These are phyloP conservation scores for Crypturellus tataupa DNA, from an alignment of 2,797 vertebrate genomes.

Conservation along the genomic window DNA sequence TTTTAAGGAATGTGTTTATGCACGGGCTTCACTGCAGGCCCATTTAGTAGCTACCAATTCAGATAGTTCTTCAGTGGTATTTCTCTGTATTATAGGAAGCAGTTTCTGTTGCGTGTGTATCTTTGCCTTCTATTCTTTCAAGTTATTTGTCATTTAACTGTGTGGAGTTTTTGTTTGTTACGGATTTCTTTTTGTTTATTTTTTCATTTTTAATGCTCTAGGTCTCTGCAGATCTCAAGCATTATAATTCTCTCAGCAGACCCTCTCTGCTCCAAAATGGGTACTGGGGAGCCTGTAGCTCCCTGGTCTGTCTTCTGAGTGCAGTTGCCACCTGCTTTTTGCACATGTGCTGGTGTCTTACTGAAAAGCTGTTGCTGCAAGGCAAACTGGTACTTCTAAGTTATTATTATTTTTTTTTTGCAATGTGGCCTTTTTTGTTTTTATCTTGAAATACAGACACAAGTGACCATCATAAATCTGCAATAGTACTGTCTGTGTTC, in stretches of 20 bases:
- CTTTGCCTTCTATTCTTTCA: not conserved
- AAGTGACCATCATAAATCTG: not conserved
- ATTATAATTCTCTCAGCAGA: not conserved
- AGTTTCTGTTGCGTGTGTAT: not conserved
- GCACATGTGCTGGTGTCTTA: not conserved
- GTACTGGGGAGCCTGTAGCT: accelerated
- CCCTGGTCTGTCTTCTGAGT: not conserved
- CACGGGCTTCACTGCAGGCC: not conserved
- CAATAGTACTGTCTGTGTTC: not conserved
- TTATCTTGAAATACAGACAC: not conserved
- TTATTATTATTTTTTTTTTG: not conserved
- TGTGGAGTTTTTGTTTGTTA: not conserved
- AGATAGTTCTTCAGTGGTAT: not conserved
- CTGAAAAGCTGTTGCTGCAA: not conserved
- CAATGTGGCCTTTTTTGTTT: not conserved
- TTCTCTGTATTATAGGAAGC: not conserved
- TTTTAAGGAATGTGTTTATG: not conserved
- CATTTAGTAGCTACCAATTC: not conserved
- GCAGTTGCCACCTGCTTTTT: not conserved
- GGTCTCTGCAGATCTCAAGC: not conserved
- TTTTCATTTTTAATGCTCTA: not conserved
- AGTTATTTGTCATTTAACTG: not conserved
- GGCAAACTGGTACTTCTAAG: not conserved
- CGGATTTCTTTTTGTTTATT: too few species aligned
- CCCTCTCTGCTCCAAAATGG: not conserved